Percentiles rank a stretch among this genome's conserved stretches.
Conservation (phyloP, 1,140 invertebrate species). For the Neodiprion fabricii region DNA sequence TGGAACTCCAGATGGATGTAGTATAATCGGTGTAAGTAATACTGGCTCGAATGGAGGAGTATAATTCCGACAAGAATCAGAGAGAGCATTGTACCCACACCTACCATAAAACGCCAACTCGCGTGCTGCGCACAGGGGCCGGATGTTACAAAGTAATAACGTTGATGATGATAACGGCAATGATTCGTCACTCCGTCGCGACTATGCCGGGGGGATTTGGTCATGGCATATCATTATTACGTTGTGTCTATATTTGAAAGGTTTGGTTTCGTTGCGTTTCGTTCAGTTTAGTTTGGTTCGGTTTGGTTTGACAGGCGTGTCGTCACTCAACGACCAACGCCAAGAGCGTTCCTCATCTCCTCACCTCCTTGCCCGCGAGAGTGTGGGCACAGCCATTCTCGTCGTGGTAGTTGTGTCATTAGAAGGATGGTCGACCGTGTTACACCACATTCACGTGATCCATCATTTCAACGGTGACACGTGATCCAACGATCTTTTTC, state of each 20-base stretch:
- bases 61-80: too few relatives aligned
- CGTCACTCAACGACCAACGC: background rate
- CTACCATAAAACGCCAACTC: slow-evolving; percentile 7
- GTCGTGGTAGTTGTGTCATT: background rate
- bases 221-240: background rate
- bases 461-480: slow-evolving; percentile 3
- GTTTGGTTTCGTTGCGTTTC: background rate
- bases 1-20: too few relatives aligned
- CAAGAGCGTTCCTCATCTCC: background rate
- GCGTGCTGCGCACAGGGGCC: background rate
- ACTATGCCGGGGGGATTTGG: background rate
- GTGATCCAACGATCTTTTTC: background rate
- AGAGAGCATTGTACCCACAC: too few relatives aligned
- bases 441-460: slow-evolving; percentile 4
- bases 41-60: too few relatives aligned
- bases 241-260: background rate
- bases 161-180: too few relatives aligned
- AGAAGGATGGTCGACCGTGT: slow-evolving; percentile 1
- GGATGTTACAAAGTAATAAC: too few relatives aligned
- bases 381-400: background rate
- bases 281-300: background rate
- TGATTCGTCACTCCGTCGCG: too few relatives aligned
- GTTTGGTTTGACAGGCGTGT: slow-evolving; percentile 3
- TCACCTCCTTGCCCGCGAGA: background rate
- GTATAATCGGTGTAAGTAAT: too few relatives aligned